Percentiles rank a stretch among this genome's conserved stretches.
These are phyloP conservation scores for Pseudachorutes palmiensis DNA, from an alignment of 1,140 invertebrate genomes.

Conservation along the genomic window DNA sequence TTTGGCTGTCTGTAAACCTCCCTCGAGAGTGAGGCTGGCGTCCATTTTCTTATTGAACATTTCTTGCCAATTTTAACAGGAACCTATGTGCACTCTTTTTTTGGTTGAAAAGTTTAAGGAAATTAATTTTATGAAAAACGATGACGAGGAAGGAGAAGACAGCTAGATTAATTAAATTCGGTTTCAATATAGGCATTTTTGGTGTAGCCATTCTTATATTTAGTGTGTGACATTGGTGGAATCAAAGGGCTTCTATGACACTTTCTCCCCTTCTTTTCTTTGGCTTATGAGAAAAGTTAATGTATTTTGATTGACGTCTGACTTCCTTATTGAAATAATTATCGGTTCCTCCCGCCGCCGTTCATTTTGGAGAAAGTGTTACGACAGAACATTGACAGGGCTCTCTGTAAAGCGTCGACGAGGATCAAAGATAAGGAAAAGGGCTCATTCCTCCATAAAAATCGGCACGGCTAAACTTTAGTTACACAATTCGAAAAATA, in stretches of 20 bases:
- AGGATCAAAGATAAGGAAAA: not conserved
- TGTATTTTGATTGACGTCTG: slow-evolving; percentile 1
- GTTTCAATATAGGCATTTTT: not conserved
- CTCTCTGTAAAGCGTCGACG: not conserved
- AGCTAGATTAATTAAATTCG: not conserved
- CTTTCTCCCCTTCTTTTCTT: not conserved
- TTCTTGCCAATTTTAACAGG: too few species aligned
- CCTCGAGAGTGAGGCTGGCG: too few species aligned
- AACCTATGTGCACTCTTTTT: too few species aligned
- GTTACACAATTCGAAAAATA: not conserved
- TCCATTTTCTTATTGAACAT: too few species aligned
- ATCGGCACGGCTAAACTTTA: too few species aligned
- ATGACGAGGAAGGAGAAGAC: not conserved
- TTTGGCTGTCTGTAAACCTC: too few species aligned
- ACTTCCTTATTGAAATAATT: slow-evolving; percentile 4
- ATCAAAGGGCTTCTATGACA: not conserved
- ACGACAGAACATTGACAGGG: not conserved
- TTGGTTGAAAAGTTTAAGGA: too few species aligned
- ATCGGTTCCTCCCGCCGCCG: not conserved
- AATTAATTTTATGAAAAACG: too few species aligned
- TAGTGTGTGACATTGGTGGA: not conserved
- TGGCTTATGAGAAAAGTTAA: not conserved
- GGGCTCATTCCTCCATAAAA: too few species aligned
- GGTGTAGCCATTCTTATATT: not conserved
- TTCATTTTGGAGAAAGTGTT: not conserved